These are phyloP conservation scores for Stenurella melanura DNA, from an alignment of 2,888 invertebrate species.

Conservation along the genomic window DNA sequence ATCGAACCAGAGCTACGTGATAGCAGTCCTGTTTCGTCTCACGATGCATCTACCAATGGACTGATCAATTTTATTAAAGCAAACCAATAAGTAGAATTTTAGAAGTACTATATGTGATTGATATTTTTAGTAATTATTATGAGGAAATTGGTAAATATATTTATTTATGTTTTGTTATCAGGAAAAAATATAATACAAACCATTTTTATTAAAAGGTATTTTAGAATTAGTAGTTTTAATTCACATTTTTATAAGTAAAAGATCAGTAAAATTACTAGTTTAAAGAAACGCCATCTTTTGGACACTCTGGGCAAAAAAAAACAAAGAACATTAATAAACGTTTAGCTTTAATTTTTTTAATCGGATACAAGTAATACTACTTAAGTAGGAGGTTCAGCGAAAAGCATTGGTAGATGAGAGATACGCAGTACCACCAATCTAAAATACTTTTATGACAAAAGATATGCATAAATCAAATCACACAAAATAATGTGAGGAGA, in stretches of 20 bases:
- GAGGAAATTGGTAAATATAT: constrained; percentile 19
- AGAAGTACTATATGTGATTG: constrained; percentile 13
- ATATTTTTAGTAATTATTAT: constrained; percentile 17
- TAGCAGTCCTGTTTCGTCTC: constrained; percentile 80
- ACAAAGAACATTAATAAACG: too few relatives aligned
- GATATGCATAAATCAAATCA: too few relatives aligned
- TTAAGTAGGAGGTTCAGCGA: too few relatives aligned
- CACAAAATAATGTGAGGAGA: too few relatives aligned
- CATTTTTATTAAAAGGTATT: constrained; percentile 18
- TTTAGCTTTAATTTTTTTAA: too few relatives aligned
- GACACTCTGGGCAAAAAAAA: too few relatives aligned
- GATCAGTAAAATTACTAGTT: too few relatives aligned
- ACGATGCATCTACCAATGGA: constrained; percentile 97
- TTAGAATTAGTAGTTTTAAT: constrained; percentile 10
- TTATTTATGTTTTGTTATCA: constrained; percentile 29
- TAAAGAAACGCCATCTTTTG: too few relatives aligned
- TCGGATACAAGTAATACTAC: too few relatives aligned
- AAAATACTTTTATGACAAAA: too few relatives aligned
- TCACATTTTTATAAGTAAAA: neutral
- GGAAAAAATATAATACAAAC: constrained; percentile 4
- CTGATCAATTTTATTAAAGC: constrained; percentile 95
- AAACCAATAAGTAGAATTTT: constrained; percentile 54
- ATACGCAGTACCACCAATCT: too few relatives aligned
- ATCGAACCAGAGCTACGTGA: constrained; percentile 94
- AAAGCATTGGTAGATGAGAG: too few relatives aligned